Evolutionary conservation across 2,888 invertebrate genomes (phyloP).

Genomic region (Limnephilus auricula): DNA sequence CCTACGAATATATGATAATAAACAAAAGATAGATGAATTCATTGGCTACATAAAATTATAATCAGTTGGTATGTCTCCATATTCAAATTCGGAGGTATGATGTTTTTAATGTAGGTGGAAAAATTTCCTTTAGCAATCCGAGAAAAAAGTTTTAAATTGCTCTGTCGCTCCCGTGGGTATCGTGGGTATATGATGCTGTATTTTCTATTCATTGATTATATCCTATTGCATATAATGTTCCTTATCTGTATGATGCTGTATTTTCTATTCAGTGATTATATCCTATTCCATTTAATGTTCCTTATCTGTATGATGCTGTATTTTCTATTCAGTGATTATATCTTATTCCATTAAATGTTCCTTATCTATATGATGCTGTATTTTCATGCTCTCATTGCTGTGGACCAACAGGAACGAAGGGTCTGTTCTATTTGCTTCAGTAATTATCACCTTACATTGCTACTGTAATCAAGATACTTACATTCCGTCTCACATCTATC

Average conservation of each 20-base stretch:
- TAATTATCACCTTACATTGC: conserved; percentile 8
- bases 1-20: too few species aligned
- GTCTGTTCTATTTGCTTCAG: conserved; percentile 26
- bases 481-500: not conserved
- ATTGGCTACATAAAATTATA: too few species aligned
- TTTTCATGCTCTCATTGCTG: not conserved
- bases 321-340: not conserved
- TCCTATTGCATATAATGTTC: not conserved
- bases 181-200: not conserved
- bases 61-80: too few species aligned
- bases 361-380: not conserved
- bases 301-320: not conserved
- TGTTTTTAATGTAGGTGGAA: too few species aligned
- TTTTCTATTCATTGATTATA: not conserved
- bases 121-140: too few species aligned
- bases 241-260: not conserved
- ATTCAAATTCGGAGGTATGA: too few species aligned
- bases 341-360: not conserved
- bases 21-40: too few species aligned
- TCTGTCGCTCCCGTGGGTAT: too few species aligned
- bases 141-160: too few species aligned
- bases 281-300: not conserved
- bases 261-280: not conserved
- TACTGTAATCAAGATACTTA: conserved; percentile 24
- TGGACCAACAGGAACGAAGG: conserved; percentile 20